phyloP scores from a whole-genome alignment of 2,113 vertebrate species.

The Hystrix cristata region DNA sequence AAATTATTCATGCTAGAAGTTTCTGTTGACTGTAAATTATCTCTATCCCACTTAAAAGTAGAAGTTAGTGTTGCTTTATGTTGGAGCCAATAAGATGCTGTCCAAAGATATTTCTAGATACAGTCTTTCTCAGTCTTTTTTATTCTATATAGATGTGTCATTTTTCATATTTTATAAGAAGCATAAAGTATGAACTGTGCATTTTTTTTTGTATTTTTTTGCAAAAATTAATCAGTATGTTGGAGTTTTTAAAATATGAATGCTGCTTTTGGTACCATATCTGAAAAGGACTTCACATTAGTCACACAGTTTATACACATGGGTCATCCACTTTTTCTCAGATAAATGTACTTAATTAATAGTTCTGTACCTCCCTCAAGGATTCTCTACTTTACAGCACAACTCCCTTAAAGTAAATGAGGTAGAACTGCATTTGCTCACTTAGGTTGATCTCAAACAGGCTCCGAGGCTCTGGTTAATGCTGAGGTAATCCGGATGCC shows the following conservation, averaged over 20 bases:
- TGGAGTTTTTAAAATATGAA: constrained; percentile 1
- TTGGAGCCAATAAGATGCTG: neutral
- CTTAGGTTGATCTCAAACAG: neutral
- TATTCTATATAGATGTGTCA: neutral
- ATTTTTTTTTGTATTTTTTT: neutral
- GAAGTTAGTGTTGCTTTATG: neutral
- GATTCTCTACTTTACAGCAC: neutral
- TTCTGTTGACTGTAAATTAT: neutral
- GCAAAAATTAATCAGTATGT: neutral
- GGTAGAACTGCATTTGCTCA: neutral
- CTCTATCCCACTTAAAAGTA: neutral
- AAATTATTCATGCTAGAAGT: neutral
- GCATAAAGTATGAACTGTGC: neutral
- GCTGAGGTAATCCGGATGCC: neutral
- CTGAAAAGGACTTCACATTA: neutral
- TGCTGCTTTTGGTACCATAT: neutral
- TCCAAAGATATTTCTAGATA: neutral
- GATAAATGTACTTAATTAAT: neutral
- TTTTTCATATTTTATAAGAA: neutral
- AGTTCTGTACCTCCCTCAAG: neutral
- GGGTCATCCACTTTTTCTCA: neutral
- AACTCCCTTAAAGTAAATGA: neutral
- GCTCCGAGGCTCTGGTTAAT: neutral
- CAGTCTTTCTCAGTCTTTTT: no score
- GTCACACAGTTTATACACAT: neutral